phyloP scores from a whole-genome alignment of 1,140 invertebrate species.

The Lepidotrigona ventralis region DNA sequence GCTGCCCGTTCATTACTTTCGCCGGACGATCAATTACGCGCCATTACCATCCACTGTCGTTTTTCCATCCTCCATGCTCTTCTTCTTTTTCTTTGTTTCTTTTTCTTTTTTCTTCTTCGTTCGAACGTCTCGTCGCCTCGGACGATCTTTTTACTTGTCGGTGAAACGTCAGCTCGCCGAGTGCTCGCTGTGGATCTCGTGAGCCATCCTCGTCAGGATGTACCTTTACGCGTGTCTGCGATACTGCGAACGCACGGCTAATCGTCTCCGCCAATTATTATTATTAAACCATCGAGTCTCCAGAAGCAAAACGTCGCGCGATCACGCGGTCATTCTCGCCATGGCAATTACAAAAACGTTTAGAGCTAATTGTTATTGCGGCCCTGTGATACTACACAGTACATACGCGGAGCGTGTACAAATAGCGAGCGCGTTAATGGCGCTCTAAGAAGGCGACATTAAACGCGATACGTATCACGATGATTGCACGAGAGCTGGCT shows the following conservation, averaged over 20 bases:
- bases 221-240: background rate
- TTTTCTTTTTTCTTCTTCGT: conserved; percentile 8
- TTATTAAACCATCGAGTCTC: conserved; percentile 6
- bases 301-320: background rate
- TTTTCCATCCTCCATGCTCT: background rate
- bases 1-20: conserved; percentile 47
- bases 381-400: background rate
- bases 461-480: conserved; percentile 1
- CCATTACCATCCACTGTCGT: conserved; percentile 24
- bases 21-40: conserved; percentile 41
- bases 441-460: background rate
- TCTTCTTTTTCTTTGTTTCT: background rate
- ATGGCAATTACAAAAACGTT: conserved; percentile 20
- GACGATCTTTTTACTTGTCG: conserved; percentile 9
- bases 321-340: conserved; percentile 13
- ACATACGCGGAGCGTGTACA: background rate
- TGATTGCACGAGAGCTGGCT: background rate
- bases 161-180: conserved; percentile 23
- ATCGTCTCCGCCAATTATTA: conserved; percentile 7
- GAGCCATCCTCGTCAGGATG: background rate
- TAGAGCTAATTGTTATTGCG: conserved; percentile 21
- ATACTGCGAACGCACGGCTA: background rate
- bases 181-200: conserved; percentile 4
- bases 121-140: background rate
- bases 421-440: background rate